phyloP scores from a whole-genome alignment of 2,888 invertebrate species.

The Strigamia transsilvanica region DNA sequence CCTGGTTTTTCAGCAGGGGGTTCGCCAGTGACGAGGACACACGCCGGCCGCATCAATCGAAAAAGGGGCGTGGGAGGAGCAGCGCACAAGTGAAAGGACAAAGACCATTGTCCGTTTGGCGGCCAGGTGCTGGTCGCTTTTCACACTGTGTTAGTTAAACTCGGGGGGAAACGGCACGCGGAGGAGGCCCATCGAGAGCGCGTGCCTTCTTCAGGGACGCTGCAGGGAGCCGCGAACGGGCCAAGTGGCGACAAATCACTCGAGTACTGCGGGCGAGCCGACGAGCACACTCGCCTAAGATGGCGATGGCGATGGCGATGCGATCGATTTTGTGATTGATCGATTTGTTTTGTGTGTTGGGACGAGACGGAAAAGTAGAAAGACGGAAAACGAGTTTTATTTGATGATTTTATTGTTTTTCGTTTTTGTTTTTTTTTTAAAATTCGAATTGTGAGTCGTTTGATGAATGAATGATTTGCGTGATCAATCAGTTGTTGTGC shows the following conservation, averaged over 20 bases:
- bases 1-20: no score
- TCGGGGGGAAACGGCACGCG: background rate
- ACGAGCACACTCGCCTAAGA: background rate
- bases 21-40: no score
- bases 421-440: background rate
- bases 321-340: slow-evolving; percentile 12
- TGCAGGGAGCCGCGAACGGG: background rate
- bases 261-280: background rate
- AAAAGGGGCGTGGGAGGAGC: background rate
- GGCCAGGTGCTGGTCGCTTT: background rate
- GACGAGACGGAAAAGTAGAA: no score
- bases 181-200: slow-evolving; percentile 27
- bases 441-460: background rate
- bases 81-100: background rate
- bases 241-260: slow-evolving; percentile 14
- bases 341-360: no score
- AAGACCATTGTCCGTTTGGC: slow-evolving; percentile 10
- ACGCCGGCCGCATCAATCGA: background rate
- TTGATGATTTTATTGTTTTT: background rate
- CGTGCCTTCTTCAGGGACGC: background rate
- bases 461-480: background rate
- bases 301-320: background rate
- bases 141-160: background rate
- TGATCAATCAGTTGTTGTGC: background rate
- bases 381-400: background rate